A percentile compares a stretch with the other conserved stretches of the same genome.
Evolutionary conservation across 2,888 invertebrate genomes (phyloP).

Genomic region (Orchesella flavescens): DNA sequence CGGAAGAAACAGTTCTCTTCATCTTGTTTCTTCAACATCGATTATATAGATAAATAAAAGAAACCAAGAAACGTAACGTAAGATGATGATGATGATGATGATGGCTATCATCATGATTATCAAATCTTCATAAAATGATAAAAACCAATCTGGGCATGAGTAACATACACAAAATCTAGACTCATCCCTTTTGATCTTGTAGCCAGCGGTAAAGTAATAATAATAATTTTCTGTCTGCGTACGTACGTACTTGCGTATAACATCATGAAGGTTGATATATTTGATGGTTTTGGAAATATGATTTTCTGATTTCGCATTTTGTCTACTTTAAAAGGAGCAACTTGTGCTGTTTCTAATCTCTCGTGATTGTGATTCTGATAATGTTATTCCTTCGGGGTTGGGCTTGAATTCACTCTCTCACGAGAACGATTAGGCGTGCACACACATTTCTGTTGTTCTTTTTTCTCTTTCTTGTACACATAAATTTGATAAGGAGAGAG

Average conservation of each 20-base stretch:
- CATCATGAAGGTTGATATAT: no score
- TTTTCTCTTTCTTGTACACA: conserved; percentile 12
- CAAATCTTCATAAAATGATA: not conserved
- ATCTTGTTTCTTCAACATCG: not conserved
- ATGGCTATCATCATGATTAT: no score
- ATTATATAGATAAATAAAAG: not conserved
- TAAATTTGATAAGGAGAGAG: conserved; percentile 5
- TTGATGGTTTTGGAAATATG: no score
- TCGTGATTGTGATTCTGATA: conserved; percentile 12
- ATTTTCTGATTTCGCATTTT: no score
- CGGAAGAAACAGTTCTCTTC: not conserved
- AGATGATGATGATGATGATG: not conserved
- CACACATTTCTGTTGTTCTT: conserved; percentile 6
- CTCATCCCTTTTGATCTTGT: no score
- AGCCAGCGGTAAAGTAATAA: not conserved
- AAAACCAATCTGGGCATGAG: not conserved
- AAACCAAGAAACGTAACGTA: no score
- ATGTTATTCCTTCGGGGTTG: conserved; percentile 33
- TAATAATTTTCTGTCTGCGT: not conserved
- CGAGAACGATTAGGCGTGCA: conserved; percentile 34
- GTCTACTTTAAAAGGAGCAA: no score
- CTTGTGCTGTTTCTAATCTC: not conserved
- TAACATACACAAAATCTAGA: not conserved
- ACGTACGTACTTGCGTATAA: not conserved
- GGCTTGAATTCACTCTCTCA: conserved; percentile 36